Base-by-base conservation (phyloP, 2,888 invertebrate genomes). In the Chymomyza caudatula region DNA sequence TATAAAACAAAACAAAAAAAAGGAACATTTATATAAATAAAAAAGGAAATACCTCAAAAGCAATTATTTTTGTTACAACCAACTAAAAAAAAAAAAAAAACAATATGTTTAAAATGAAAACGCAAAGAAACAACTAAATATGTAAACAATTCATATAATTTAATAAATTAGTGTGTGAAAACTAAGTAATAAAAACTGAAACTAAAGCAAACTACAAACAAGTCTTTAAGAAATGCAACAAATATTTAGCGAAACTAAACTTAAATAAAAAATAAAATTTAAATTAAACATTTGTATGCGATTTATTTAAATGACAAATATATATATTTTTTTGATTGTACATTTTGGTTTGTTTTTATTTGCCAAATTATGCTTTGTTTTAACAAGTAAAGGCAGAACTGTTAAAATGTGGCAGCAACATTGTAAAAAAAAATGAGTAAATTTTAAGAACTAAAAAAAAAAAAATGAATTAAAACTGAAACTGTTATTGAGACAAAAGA, bases 31-130 rank as follows among this genome's bases (percentile, higher is more conserved):
- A 81, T 78, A 85, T 78, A 78, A 84, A 85, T 71, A 76, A 80
- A 77, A 79, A 77, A 76, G 71, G 68, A 87, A 87, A 87, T 87
- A 87, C 86, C 87, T 87, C 87, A 87, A 55, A 87, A 81, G 84
- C 81, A 87, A 85, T 84, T 88, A 81, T 83, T 76, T 85, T 85
- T 87, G 79, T 87, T 85, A 86, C 79, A 75, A 80, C 74, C 70
- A 63, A 76, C 71, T 63, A 51, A 63, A 71, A 77, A 71, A 64
- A 71, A 75, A 67, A 59, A 71, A 63, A 65, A 69, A 37, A 49
- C 22, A 25, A 58, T 43, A 42, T 25, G 23, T 47, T 47, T 47
- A 47, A 15, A 47, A 37, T 11, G 5, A 20, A 56, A 60, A 61
- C 56, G 63, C 63, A 68, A 65, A 63, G 49, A 71, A 77, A 65